Conservation (phyloP, 2,113 vertebrate species). For the Oryzias celebensis region DNA sequence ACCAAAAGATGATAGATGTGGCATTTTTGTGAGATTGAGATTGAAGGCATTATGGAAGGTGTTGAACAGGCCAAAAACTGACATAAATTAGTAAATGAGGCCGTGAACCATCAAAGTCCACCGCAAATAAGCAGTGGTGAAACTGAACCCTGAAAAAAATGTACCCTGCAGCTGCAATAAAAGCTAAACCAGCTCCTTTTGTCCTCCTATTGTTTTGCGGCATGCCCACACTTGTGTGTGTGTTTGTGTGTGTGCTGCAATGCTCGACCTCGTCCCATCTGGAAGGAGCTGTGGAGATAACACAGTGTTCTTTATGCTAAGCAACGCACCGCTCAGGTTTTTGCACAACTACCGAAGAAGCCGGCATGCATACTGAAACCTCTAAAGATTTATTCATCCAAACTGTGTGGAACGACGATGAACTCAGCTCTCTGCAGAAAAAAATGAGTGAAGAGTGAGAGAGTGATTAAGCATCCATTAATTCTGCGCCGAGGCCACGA, state of each 20-base stretch:
- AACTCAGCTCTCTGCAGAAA: neutral
- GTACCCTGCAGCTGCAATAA: conserved; percentile 15
- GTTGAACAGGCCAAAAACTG: neutral
- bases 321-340: conserved; percentile 68
- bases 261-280: conserved; percentile 61
- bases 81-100: conserved; percentile 1
- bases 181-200: conserved; percentile 35
- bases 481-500: conserved; percentile 17
- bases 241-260: conserved; percentile 22
- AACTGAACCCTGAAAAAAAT: conserved; percentile 10
- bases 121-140: neutral
- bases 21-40: too few species aligned
- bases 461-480: conserved; percentile 18
- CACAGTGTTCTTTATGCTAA: conserved; percentile 77
- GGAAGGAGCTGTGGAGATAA: conserved; percentile 73
- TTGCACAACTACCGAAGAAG: conserved; percentile 76
- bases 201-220: conserved; percentile 53
- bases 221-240: conserved; percentile 20
- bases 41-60: neutral
- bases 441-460: conserved; percentile 16
- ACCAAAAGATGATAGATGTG: too few species aligned
- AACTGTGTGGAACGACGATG: neutral
- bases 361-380: conserved; percentile 44
- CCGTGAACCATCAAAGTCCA: conserved; percentile 2
- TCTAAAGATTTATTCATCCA: neutral